Evolutionary conservation across 1,140 invertebrate genomes (phyloP), one percentile per base, ranked within the genome.

Genomic region (Trichonephila inaurata): DNA sequence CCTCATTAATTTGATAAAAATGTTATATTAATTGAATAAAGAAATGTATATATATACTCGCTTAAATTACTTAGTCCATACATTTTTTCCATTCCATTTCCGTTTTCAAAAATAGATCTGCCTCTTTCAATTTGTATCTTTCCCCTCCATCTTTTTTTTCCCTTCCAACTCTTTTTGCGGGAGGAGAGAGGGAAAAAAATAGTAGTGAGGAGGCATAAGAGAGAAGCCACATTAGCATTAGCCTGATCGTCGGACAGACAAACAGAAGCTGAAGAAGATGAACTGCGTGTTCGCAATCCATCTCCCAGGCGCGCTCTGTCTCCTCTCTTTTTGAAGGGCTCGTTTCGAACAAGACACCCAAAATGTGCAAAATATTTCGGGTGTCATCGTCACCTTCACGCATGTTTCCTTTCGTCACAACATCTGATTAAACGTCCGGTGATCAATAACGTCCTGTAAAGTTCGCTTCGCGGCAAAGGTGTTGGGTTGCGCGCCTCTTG

Each of bases 201-300:
- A 51, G 51, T 51, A 12, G 19, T 28, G 85, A 24, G 24, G 58
- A 82, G 44, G 60, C 64, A 28, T 28, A 58, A 88, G 61, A n/a
- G n/a, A n/a, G n/a, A 21, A 91, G 28, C 72, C 90, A 69, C 90
- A 85, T 85, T 92, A 85, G 82, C 90, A 92, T 92, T 14, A 51
- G 90, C 40, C 58, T 24, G 90, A 92, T 92, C 81, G 44, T 24
- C 33, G 51, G 64, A 72, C 88, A 85, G 90, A 91, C 89, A 91
- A 51, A 85, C 77, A 85, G 82, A 83, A 92, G 77, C 61, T 92
- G 90, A 92, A 85, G 90, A 92, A 92, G 90, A 92, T 92, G 81
- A 92, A 92, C 90, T 85, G 90, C 81, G 90, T 92, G 77, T 66
- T 61, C 14, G 82, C 90, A 33, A 85, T 83, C 61, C 90, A 92